These are phyloP conservation scores for Phyllostomus hastatus DNA, from an alignment of 2,113 vertebrate genomes.

Conservation along the genomic window DNA sequence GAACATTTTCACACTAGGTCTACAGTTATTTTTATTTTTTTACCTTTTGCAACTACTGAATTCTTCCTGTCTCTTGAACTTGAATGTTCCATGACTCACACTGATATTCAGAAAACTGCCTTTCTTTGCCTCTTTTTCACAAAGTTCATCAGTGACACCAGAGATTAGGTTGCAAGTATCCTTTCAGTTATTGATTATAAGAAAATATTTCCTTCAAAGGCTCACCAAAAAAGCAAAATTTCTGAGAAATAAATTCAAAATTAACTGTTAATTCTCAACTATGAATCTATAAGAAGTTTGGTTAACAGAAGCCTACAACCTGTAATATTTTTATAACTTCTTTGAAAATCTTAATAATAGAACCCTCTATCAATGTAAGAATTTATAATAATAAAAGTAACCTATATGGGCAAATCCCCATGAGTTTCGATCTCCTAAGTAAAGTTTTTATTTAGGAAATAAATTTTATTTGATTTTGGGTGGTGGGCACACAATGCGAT, in stretches of 20 bases:
- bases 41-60: background rate
- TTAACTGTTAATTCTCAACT: conserved; percentile 39
- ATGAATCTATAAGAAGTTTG: background rate
- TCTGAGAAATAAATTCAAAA: background rate
- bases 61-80: conserved; percentile 51
- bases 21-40: background rate
- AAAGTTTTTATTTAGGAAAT: background rate
- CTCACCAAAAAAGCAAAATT: background rate
- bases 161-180: background rate
- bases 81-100: conserved; percentile 55
- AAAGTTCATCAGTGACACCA: conserved; percentile 57
- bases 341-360: background rate
- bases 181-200: conserved; percentile 34
- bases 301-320: background rate
- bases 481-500: no score
- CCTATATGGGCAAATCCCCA: background rate
- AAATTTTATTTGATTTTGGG: no score
- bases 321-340: background rate
- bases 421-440: background rate
- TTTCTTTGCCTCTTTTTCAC: conserved; percentile 14
- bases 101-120: conserved; percentile 64
- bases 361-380: background rate
- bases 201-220: conserved; percentile 30
- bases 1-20: background rate
- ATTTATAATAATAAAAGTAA: background rate